Base-by-base conservation (phyloP, 2,888 invertebrate species). In the Oligia latruncula region DNA sequence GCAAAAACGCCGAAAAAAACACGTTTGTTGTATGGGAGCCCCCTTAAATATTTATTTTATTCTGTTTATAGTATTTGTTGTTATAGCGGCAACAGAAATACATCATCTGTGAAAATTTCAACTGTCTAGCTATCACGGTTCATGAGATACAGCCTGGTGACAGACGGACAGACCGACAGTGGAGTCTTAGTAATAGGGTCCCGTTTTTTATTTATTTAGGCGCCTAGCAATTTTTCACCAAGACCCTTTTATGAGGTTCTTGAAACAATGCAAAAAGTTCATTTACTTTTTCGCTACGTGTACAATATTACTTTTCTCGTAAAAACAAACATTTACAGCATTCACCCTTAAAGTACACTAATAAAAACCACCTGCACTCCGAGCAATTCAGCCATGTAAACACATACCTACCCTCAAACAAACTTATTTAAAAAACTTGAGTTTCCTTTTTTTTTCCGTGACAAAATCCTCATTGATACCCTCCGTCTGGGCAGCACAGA, bases 311-410 rank as follows among this genome's bases (percentile, higher is more conserved):
- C 74, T 67, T 81, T 81, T 67, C 43, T 67, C 62, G 35, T 80
- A 80, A 81, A 80, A 81, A 52, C 43, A 62, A 80, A 74, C n/a
- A 81, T 80, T 80, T 67, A 74, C 60, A 68, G 5, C 35, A 29
- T 67, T 40, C 76, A 11, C 66, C 17, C 52, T 40, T 40, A 60
- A 43, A 46, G 60, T 60, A 81, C 4, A 35, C 20, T 15, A 80
- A 80, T 81, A 80, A 67, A 79, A 80, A 46, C 60, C 74, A 80
- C 52, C 80, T 67, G 52, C 11, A 62, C 35, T 65, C 23, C 17
- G 8, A 52, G 67, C 55, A 74, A 52, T 58, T 58, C 13, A n/a
- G 20, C 49, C 29, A 49, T 6, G 13, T 80, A 35, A 60, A 80
- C 49, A 52, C 43, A 15, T n/a, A 17, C 17, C 13, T 6, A 60